Base-by-base conservation (phyloP, 1,140 invertebrate species). In the Mycetomoellerius zeteki region DNA sequence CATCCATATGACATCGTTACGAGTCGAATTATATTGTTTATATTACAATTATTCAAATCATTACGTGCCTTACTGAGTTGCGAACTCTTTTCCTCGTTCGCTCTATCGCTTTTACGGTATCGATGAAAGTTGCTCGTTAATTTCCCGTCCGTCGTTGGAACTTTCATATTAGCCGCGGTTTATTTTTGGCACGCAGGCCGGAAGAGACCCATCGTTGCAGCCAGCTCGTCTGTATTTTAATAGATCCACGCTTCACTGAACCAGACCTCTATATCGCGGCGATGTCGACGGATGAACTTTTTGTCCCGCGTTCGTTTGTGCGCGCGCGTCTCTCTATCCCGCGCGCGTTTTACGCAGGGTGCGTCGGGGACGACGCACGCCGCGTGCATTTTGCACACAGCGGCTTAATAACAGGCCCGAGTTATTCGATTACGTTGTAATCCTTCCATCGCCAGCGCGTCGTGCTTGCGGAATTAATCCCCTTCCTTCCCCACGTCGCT, bases 251-350 rank as follows among this genome's bases (percentile, higher is more conserved):
- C 80, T 75, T 84, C 80, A 84, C 80, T 75, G 80, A 73, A 72
- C 54, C 80, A 62, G 69, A 75, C 69, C 80, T 84, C 69, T 84
- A 84, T 84, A 75, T 84, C 56, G 69, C 69, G 54, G 54, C 80
- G 80, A 84, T 84, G 80, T 73, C 67, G 80, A 82, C 80, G 80
- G 67, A 82, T 82, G 78, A 82, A 82, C 80, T 82, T 84, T 84
- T 84, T 75, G 69, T 84, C 69, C 69, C 80, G 80, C 65, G 80
- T 54, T 72, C 52, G 78, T 82, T 82, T 72, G 43, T 47, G 62
- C 77, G 24, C 65, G 30, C 62, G 64, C 50, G 47, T 52, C 56
- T 77, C 78, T n/a, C 58, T 14, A 24, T 62, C 56, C n/a, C 62
- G 78, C 64, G 54, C 47, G 77, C 62, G 65, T 81, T 84, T 84